These are phyloP conservation scores for Cactoblastis cactorum DNA, from an alignment of 2,888 invertebrate genomes.

Conservation along the genomic window DNA sequence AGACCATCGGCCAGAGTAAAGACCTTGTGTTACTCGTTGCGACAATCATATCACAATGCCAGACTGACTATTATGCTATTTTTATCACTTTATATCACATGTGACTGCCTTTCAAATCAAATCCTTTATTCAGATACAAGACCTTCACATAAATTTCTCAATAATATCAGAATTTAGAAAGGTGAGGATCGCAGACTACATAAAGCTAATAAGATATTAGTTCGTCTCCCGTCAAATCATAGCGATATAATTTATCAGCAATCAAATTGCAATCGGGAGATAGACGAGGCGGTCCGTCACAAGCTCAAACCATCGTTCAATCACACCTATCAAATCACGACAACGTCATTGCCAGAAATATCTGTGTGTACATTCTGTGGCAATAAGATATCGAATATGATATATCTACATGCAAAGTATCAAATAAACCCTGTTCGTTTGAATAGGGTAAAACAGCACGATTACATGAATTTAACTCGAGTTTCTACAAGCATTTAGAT, in stretches of 20 bases:
- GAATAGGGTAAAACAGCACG: too few species aligned
- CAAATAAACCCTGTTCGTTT: too few species aligned
- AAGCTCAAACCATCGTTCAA: slow-evolving; percentile 3
- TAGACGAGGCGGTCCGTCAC: neutral
- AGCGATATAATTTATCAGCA: neutral
- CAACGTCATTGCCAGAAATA: neutral
- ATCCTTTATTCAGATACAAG: neutral
- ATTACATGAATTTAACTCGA: too few species aligned
- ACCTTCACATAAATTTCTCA: neutral
- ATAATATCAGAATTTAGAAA: neutral
- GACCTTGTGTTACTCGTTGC: neutral
- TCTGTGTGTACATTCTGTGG: neutral
- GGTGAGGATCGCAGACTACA: neutral
- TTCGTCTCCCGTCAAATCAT: neutral
- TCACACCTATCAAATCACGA: slow-evolving; percentile 7
- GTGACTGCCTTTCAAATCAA: neutral
- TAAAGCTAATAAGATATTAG: neutral
- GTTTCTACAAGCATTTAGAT: too few species aligned
- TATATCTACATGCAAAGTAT: neutral
- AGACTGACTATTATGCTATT: neutral
- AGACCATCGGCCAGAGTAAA: neutral
- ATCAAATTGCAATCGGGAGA: slow-evolving; percentile 6
- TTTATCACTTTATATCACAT: neutral
- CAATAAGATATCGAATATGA: neutral
- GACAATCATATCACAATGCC: neutral